phyloP scores from a whole-genome alignment of 2,113 vertebrate species.

The Formicarius rufipectus region DNA sequence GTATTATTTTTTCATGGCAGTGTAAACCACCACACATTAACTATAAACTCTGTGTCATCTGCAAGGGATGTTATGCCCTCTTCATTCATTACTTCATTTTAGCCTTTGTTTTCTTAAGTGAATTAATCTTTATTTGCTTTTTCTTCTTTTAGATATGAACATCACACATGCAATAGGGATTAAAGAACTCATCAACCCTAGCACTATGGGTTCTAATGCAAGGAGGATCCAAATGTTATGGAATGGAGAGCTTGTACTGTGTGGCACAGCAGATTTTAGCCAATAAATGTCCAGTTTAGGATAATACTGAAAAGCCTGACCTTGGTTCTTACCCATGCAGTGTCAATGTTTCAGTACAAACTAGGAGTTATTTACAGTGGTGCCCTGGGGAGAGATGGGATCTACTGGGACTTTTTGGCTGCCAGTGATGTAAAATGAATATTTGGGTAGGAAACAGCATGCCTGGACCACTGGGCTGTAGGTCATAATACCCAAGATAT shows the following conservation, averaged over 20 bases:
- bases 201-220: not conserved
- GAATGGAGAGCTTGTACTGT: not conserved
- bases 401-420: not conserved
- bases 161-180: not conserved
- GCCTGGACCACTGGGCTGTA: slow-evolving; percentile 6
- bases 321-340: slow-evolving; percentile 7
- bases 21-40: not conserved
- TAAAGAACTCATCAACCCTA: not conserved
- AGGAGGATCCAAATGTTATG: not conserved
- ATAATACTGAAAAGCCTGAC: not conserved
- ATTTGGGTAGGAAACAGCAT: not conserved
- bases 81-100: not conserved
- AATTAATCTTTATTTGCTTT: not conserved
- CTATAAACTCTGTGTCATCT: not conserved
- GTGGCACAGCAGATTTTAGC: not conserved
- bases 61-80: not conserved
- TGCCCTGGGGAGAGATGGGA: not conserved
- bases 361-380: not conserved
- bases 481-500: not conserved
- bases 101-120: not conserved
- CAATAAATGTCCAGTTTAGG: not conserved
- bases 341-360: not conserved
- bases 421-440: slow-evolving; percentile 18
- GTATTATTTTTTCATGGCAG: not conserved
- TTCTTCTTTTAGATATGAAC: not conserved